phyloP scores from a whole-genome alignment of 1,140 invertebrate genomes.

The Chlorops oryzae region DNA sequence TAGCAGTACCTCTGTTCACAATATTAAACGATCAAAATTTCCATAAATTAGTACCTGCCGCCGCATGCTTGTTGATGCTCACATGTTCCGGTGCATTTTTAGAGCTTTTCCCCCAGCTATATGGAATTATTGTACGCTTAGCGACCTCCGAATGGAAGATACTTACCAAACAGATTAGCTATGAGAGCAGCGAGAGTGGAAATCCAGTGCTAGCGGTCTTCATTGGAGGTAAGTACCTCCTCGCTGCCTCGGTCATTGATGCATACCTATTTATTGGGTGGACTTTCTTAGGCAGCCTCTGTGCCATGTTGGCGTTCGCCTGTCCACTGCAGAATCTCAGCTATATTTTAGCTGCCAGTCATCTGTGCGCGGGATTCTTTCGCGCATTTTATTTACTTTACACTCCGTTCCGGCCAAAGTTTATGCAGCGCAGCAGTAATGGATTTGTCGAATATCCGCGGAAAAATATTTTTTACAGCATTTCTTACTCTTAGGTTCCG shows the following conservation, averaged over 20 bases:
- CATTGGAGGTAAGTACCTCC: conserved; percentile 53
- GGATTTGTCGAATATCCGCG: neutral
- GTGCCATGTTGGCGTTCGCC: conserved; percentile 61
- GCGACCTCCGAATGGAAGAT: conserved; percentile 61
- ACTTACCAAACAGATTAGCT: conserved; percentile 57
- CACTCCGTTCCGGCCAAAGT: conserved; percentile 38
- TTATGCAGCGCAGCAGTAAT: conserved; percentile 33
- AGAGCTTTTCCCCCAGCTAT: conserved; percentile 57
- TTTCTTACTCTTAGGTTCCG: conserved; percentile 15
- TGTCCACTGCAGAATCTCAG: conserved; percentile 53
- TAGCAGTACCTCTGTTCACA: conserved; percentile 56
- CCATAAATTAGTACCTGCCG: conserved; percentile 56
- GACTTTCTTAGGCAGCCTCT: conserved; percentile 52
- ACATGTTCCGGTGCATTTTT: conserved; percentile 56
- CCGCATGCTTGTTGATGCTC: conserved; percentile 56
- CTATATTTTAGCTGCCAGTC: conserved; percentile 39
- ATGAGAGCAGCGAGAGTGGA: conserved; percentile 58
- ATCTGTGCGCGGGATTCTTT: conserved; percentile 30
- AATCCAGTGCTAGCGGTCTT: conserved; percentile 62
- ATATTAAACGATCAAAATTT: conserved; percentile 57
- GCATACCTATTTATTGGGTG: too few relatives aligned
- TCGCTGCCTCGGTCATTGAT: too few relatives aligned
- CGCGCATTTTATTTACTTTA: conserved; percentile 41
- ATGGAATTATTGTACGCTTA: conserved; percentile 53
- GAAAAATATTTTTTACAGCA: neutral